phyloP scores from a whole-genome alignment of 2,888 invertebrate genomes.

The Drosophila flavopinicola region DNA sequence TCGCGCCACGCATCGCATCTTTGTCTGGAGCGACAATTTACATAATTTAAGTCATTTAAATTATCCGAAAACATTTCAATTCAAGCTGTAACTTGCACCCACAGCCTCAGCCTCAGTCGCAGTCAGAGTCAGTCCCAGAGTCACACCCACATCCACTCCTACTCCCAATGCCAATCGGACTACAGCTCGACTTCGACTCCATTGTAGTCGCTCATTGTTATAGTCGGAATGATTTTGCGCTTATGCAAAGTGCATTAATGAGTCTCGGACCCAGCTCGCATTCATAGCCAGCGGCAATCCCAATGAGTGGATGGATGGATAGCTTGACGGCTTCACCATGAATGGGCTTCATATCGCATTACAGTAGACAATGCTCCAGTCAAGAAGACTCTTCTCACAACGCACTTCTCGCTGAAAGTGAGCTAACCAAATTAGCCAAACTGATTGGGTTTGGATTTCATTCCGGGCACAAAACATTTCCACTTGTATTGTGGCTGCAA shows the following conservation, averaged over 20 bases:
- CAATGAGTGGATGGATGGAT: conserved; percentile 63
- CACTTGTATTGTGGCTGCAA: conserved; percentile 4
- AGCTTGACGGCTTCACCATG: conserved; percentile 47
- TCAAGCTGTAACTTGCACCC: conserved; percentile 61
- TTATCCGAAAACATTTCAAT: conserved; percentile 80
- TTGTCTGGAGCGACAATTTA: conserved; percentile 82
- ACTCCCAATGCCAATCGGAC: conserved; percentile 16
- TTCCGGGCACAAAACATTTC: conserved; percentile 33
- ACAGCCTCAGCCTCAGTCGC: conserved; percentile 21
- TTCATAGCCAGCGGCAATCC: conserved; percentile 59
- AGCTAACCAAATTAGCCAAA: conserved; percentile 61
- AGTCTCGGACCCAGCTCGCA: conserved; percentile 62
- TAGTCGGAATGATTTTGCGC: conserved; percentile 76
- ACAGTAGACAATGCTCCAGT: conserved; percentile 69
- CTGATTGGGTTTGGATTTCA: conserved; percentile 55
- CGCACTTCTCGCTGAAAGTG: conserved; percentile 20
- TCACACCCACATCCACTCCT: conserved; percentile 10
- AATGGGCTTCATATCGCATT: conserved; percentile 64
- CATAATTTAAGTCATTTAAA: conserved; percentile 83
- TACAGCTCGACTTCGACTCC: conserved; percentile 22
- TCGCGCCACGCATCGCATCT: conserved; percentile 34
- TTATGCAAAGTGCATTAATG: conserved; percentile 81
- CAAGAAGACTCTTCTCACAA: conserved; percentile 28
- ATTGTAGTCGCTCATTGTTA: conserved; percentile 52
- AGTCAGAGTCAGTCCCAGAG: conserved; percentile 1